Conservation (phyloP, 2,113 vertebrate genomes). For the Dicerorhinus sumatrensis region DNA sequence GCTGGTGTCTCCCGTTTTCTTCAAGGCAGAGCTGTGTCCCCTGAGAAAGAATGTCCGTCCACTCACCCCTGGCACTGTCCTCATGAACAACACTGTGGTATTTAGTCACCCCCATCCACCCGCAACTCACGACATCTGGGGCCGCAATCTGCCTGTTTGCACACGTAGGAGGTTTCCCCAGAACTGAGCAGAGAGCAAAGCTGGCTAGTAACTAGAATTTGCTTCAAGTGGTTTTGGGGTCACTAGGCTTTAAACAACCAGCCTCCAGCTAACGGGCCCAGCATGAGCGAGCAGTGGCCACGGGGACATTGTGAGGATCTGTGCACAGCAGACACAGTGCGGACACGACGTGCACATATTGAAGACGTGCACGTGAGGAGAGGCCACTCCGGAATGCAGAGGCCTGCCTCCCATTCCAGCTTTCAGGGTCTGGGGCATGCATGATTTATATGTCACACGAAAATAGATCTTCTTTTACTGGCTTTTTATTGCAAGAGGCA, state of each 20-base stretch:
- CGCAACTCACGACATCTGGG: neutral
- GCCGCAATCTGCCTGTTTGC: neutral
- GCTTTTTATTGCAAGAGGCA: constrained; percentile 62
- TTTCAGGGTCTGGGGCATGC: neutral
- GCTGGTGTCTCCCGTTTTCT: neutral
- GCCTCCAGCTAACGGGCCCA: neutral
- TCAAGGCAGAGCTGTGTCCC: neutral
- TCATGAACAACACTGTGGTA: neutral
- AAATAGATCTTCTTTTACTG: constrained; percentile 68
- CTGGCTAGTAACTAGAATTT: neutral
- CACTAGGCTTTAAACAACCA: neutral
- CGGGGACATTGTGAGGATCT: neutral
- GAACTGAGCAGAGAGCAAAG: neutral
- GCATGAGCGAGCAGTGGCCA: neutral
- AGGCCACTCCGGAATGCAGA: neutral
- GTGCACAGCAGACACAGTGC: neutral
- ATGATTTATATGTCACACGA: constrained; percentile 62
- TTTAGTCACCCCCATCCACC: neutral
- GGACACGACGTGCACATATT: neutral
- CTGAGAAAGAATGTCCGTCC: neutral
- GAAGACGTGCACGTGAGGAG: neutral
- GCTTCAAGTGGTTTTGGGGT: neutral
- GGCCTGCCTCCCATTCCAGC: constrained; percentile 57
- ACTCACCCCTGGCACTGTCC: neutral
- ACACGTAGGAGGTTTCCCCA: neutral